Conservation (phyloP, 92 coral and sea anemone species). For the Siderastrea radians region DNA sequence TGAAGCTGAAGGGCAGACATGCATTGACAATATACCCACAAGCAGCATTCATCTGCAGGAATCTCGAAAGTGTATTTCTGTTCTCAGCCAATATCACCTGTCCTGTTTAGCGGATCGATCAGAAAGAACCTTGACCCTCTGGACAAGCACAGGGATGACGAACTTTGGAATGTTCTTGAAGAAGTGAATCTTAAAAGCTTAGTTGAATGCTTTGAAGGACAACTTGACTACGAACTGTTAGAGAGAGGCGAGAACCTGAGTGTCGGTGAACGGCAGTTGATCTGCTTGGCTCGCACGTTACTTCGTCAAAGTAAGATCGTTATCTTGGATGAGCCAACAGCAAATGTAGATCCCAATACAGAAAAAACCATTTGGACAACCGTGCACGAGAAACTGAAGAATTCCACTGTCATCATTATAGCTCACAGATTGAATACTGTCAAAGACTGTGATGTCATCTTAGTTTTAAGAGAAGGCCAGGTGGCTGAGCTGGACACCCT, state of each 20-base stretch:
- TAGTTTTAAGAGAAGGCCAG: constrained; percentile 26
- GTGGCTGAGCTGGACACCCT: constrained; percentile 9
- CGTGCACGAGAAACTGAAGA: constrained; percentile 21
- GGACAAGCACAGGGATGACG: constrained; percentile 17
- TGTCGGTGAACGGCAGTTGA: constrained; percentile 18
- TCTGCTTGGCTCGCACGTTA: constrained; percentile 32
- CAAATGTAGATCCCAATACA: too few species aligned
- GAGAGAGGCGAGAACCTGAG: constrained; percentile 27
- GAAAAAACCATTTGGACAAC: constrained; percentile 13
- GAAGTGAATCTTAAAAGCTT: background rate
- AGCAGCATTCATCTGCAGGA: too few species aligned
- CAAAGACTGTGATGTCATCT: constrained; percentile 13
- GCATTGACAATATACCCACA: too few species aligned
- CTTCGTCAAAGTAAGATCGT: constrained; percentile 6
- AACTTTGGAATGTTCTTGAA: constrained; percentile 24
- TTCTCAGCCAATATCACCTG: constrained; percentile 35
- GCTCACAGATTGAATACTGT: constrained; percentile 4
- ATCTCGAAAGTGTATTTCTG: background rate
- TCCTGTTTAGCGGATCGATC: constrained; percentile 34
- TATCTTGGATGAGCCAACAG: background rate
- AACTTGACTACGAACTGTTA: constrained; percentile 14
- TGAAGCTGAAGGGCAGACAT: too few species aligned
- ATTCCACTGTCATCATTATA: constrained; percentile 23
- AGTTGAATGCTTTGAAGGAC: constrained; percentile 1
- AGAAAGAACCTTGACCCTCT: constrained; percentile 33